These are phyloP conservation scores for Pachyuromys duprasi DNA, from an alignment of 2,797 vertebrate species.

Conservation along the genomic window DNA sequence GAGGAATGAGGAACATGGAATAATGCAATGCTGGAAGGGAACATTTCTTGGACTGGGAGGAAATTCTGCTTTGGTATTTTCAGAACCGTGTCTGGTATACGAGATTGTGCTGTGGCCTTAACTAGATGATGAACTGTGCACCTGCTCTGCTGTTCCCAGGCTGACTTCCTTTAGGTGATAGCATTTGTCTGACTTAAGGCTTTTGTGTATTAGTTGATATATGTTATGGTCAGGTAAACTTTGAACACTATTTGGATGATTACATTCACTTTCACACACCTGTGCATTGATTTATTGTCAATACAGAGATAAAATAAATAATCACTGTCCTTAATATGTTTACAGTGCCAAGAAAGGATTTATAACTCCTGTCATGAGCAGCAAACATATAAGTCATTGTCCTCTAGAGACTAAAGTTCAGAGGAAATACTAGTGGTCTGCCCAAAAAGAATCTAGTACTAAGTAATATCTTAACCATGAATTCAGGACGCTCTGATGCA, in stretches of 20 bases:
- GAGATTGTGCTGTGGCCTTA: neutral
- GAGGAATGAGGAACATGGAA: neutral
- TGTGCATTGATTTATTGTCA: neutral
- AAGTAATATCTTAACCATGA: neutral
- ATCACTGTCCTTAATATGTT: neutral
- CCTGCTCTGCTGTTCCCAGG: neutral
- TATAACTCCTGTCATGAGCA: neutral
- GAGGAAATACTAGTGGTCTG: neutral
- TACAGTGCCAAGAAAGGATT: neutral
- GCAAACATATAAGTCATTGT: neutral
- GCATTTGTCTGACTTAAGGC: neutral
- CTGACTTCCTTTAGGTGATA: neutral
- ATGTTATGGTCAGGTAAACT: constrained; percentile 26
- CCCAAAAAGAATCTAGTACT: neutral
- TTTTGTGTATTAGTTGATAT: neutral
- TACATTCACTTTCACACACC: neutral
- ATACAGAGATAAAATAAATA: constrained; percentile 6
- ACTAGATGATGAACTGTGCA: neutral
- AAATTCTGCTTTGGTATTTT: neutral
- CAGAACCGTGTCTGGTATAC: neutral
- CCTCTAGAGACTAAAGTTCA: neutral
- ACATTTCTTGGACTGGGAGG: neutral
- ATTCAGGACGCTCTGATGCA: neutral
- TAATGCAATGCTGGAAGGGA: neutral
- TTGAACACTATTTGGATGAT: neutral